A percentile compares a stretch with the other conserved stretches of the same genome.
Evolutionary conservation across 1,140 invertebrate species (phyloP).

Genomic region (Pteromalus puparum): DNA sequence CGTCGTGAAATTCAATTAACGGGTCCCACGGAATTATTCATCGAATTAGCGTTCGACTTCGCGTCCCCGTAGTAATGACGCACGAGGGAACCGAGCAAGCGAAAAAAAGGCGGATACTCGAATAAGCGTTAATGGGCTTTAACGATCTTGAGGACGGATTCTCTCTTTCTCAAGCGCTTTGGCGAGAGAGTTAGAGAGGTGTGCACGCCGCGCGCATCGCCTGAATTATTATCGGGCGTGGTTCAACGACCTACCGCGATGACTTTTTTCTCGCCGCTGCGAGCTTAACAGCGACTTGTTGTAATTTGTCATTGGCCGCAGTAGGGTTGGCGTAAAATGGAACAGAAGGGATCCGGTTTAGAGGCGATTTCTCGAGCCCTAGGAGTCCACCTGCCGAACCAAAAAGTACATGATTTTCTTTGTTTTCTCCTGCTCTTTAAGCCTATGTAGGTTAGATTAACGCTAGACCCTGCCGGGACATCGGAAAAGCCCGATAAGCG

Average conservation of each 20-base stretch:
- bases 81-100: neutral
- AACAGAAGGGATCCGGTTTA: no score
- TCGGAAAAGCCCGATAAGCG: no score
- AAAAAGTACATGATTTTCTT: no score
- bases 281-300: neutral
- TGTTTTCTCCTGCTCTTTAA: no score
- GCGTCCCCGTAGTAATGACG: constrained; percentile 6
- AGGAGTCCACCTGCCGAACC: no score
- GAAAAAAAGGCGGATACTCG: neutral
- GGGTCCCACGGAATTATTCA: neutral
- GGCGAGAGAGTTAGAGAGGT: neutral
- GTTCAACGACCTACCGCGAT: constrained; percentile 33
- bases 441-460: no score
- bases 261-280: neutral
- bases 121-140: constrained; percentile 36
- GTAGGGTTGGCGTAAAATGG: no score
- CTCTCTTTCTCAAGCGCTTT: neutral
- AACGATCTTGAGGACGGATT: constrained; percentile 29
- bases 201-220: neutral
- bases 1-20: constrained; percentile 10
- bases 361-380: no score
- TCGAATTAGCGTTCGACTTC: constrained; percentile 27
- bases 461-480: no score
- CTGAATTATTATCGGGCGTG: constrained; percentile 20
- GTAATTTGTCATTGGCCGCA: neutral